Percentiles rank a stretch among this genome's conserved stretches.
phyloP scores from a whole-genome alignment of 1,140 invertebrate species.

The Brachionus paranguensis region DNA sequence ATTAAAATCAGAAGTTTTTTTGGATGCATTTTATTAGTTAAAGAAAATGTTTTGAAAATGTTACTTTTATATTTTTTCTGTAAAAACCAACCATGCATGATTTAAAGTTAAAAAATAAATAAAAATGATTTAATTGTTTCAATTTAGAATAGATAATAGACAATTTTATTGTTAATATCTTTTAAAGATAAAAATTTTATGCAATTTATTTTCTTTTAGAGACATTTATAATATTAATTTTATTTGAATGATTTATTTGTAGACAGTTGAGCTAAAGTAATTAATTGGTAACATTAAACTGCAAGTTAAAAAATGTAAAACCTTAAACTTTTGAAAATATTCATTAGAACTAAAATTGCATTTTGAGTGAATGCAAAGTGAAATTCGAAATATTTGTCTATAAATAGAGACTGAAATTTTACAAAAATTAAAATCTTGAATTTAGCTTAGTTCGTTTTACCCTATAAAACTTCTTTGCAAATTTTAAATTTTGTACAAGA shows the following conservation, averaged over 20 bases:
- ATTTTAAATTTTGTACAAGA: neutral
- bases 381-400: neutral
- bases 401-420: neutral
- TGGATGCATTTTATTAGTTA: neutral
- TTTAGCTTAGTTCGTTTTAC: neutral
- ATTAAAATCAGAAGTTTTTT: neutral
- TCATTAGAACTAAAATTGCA: neutral
- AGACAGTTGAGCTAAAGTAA: neutral
- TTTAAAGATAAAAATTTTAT: no score
- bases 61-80: neutral
- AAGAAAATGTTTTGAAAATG: neutral
- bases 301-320: neutral
- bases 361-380: neutral
- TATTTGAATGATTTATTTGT: neutral
- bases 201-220: no score
- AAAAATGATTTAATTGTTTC: neutral
- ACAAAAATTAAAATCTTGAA: neutral
- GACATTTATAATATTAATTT: neutral
- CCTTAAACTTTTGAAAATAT: neutral
- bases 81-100: neutral
- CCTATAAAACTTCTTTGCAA: conserved; percentile 33
- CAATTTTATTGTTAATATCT: neutral
- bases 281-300: neutral
- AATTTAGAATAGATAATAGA: neutral
- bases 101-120: neutral